Base-by-base conservation (phyloP, 2,797 vertebrate genomes). In the Anolis apletophallus region DNA sequence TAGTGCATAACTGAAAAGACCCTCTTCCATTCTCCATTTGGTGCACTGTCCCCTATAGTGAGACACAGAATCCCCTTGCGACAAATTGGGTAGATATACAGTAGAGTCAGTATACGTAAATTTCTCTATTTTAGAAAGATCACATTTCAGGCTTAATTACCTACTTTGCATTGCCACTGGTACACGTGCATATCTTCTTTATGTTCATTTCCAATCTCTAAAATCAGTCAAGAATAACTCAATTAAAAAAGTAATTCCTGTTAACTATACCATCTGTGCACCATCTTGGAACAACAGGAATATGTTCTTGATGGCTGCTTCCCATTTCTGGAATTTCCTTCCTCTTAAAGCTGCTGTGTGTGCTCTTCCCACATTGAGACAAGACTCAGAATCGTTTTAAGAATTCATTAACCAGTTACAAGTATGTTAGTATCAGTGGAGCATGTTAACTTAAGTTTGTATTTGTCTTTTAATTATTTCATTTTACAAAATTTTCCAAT, bases 271-370 rank as follows among this genome's bases (percentile, higher is more conserved):
- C 69, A 55, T 82, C 52, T 57, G 68, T 82, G 68, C 67, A 72
- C 81, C 68, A 82, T 55, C 81, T 55, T 82, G 68, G 68, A 75
- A 84, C 50, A 36, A 52, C 32, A 72, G 54, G 34, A 16, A 12
- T 59, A 73, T 73, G 69, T 75, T 61, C 55, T 74, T 61, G 26
- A 29, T 71, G 50, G 9, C 50, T 81, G 46, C 80, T 81, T 17
- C 80, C 46, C 67, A 34, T 16, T 67, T 50, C 55, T 83, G 71
- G 55, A 74, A 83, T 83, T 83, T 75, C 71, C 71, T 83, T 83
- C 55, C 81, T 75, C 57, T 75, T n/a, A 21, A 72, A 36, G 16
- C 40, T n/a, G 26, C 71, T 13, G 71, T 4, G 4, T 32, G 55
- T 21, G 36, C 16, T 74, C 29, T 61, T 74, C n/a, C 23, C 40